Base-by-base conservation (phyloP, 2,888 invertebrate genomes). In the Cordilura impudica region DNA sequence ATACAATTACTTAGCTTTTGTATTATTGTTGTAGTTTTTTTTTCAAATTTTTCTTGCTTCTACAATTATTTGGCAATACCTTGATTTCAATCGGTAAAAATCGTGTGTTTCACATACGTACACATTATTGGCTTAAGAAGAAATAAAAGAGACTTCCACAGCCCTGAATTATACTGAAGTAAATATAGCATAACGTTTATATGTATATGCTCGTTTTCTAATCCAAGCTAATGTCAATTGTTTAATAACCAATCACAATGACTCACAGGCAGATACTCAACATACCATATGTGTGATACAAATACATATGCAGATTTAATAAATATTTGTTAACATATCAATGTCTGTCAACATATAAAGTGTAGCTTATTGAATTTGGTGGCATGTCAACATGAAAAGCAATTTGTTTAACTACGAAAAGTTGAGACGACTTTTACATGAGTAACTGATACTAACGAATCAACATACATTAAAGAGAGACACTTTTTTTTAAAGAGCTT, bases 361-460 rank as follows among this genome's bases (percentile, higher is more conserved):
- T 19, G 6, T 23, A 54, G 29, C 5, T 31, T 12, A 10, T 4
- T 35, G 18, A 12, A 12, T 12, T 12, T 51, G 51, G 45, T 58
- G 58, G 51, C 65, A 65, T 65, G 56, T 73, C 49, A 65, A 73
- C 63, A 65, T 35, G 47, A 49, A 12, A 23, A 14, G 31, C 47
- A 72, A 61, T 71, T 63, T 71, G 53, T 71, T 71, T 16, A 56
- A 49, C 61, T 49, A 31, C n/a, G n/a, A n/a, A n/a, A n/a, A n/a
- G 8, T 31, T 31, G 8, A 31, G 31, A 31, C 2, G 31, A 31
- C 6, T 31, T n/a, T n/a, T n/a, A n/a, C n/a, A n/a, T n/a, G n/a
- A n/a, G n/a, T n/a, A n/a, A n/a, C n/a, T n/a, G n/a, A n/a, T n/a
- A n/a, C n/a, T n/a, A n/a, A n/a, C n/a, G n/a, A n/a, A n/a, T n/a